phyloP scores from a whole-genome alignment of 2,888 invertebrate genomes.

The Cyaniris semiargus region DNA sequence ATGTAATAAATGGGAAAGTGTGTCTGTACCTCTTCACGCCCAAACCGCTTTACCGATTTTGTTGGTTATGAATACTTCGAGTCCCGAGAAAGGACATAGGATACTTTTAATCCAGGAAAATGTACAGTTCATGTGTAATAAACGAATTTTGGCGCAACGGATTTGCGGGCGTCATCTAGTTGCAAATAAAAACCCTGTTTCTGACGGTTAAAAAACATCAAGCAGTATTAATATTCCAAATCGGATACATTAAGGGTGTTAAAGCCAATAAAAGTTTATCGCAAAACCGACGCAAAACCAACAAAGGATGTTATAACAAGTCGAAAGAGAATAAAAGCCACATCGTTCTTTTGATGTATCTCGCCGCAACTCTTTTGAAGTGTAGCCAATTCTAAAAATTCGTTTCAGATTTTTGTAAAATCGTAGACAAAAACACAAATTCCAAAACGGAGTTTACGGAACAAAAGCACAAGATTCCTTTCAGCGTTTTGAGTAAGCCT shows the following conservation, averaged over 20 bases:
- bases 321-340: not conserved
- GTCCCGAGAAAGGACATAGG: no score
- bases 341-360: not conserved
- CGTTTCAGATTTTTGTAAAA: not conserved
- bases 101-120: no score
- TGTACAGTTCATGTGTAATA: no score
- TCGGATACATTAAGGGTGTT: not conserved
- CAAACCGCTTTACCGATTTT: no score
- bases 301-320: conserved; percentile 2
- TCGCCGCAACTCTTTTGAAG: not conserved
- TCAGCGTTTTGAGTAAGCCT: not conserved
- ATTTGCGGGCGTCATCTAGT: no score
- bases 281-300: not conserved
- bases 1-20: no score
- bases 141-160: no score
- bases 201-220: not conserved
- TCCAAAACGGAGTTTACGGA: not conserved
- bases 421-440: no score
- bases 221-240: not conserved
- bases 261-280: not conserved
- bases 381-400: not conserved
- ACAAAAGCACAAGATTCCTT: not conserved
- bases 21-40: no score
- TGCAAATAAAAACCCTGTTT: no score
- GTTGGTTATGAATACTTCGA: no score